Percentiles rank a stretch among this genome's conserved stretches.
Conservation (phyloP, 2,113 vertebrate species). For the Phocoena phocoena region DNA sequence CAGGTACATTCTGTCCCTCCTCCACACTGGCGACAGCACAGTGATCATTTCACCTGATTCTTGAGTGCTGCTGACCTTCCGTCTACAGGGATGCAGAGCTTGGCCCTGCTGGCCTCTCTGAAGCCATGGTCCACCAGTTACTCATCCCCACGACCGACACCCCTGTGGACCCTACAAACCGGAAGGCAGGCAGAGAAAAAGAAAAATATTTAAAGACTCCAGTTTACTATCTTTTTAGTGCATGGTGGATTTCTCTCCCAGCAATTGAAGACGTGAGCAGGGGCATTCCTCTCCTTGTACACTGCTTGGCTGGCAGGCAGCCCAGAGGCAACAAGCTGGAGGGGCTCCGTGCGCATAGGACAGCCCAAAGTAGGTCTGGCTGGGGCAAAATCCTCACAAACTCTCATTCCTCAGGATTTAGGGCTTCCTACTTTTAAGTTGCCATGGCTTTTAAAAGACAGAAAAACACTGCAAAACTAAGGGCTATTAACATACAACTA, state of each 20-base stretch:
- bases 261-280: not conserved
- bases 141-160: not conserved
- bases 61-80: not conserved
- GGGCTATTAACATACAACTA: not conserved
- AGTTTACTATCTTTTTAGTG: not conserved
- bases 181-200: not conserved
- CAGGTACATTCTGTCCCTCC: not conserved
- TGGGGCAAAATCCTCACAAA: not conserved
- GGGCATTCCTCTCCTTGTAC: not conserved
- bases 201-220: not conserved
- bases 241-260: too few relatives aligned
- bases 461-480: not conserved
- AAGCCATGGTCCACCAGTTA: not conserved
- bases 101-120: not conserved
- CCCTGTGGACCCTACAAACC: not conserved
- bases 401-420: not conserved
- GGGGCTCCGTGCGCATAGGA: not conserved
- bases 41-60: not conserved
- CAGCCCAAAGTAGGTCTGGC: rapidly evolving
- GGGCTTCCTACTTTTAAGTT: not conserved
- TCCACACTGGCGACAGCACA: not conserved
- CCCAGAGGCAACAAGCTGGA: not conserved
- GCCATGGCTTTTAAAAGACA: not conserved
- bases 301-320: not conserved
- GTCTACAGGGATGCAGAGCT: not conserved